Base-by-base conservation (phyloP, 2,113 vertebrate genomes). In the Pterocles gutturalis region DNA sequence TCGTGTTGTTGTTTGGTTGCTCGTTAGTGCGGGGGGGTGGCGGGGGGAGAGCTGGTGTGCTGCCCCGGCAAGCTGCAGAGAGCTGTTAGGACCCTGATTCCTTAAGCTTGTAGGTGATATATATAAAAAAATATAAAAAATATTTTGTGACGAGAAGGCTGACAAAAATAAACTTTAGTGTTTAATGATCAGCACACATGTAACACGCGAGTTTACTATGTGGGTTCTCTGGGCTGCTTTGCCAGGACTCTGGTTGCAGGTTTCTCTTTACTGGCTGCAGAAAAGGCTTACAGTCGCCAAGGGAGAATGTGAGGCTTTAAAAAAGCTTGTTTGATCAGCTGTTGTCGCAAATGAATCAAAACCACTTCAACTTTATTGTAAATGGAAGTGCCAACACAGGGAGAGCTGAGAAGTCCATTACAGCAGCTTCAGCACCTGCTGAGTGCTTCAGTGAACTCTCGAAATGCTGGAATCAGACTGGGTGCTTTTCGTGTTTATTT, bases 161-260 rank as follows among this genome's bases (percentile, higher is more conserved):
- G 65, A 17, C 7, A 38, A 15, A 61, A 61, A 54, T 36, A 67
- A 64, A 21, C 19, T 26, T 66, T 10, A 16, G 48, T 64, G 5
- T 75, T 89, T 79, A 73, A 45, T 46, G 29, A 60, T 29, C 24
- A n/a, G 13, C 0, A 5, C 43, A n/a, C 19, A 16, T n/a, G 1
- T 8, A 17, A 38, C 17, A 10, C 6, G 19, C 22, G 0, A 3
- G 18, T 51, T 87, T 67, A 22, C 36, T n/a, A 8, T 0, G 1
- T 19, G 11, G 11, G 31, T 88, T 88, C 22, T 80, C 65, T 61
- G 0, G 2, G 51, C 45, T 34, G 14, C 10, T 41, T 85, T 93
- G 75, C 25, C n/a, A 18, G 51, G 18, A 25, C 12, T 8, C 41
- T 61, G 16, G 13, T n/a, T 38, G 25, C 0, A 3, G 11, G 4